These are phyloP conservation scores for Actias luna DNA, from an alignment of 2,888 invertebrate genomes.

Conservation along the genomic window DNA sequence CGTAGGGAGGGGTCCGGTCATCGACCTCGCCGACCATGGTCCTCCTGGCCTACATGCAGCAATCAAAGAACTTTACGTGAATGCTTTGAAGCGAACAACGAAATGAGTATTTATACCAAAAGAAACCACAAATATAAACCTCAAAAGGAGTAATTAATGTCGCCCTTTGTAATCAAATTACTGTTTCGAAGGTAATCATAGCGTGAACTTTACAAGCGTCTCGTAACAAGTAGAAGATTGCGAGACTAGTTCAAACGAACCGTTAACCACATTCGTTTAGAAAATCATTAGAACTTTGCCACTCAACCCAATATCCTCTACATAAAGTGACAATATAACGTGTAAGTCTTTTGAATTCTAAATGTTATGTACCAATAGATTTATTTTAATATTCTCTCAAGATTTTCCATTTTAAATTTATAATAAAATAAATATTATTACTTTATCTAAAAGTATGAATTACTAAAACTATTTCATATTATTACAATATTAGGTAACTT, in stretches of 20 bases:
- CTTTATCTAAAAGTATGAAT: neutral
- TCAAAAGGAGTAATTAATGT: slow-evolving; percentile 17
- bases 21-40: slow-evolving; percentile 66
- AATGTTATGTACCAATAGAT: neutral
- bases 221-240: slow-evolving; percentile 3
- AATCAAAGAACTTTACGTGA: slow-evolving; percentile 32
- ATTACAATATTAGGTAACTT: neutral
- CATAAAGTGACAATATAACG: neutral
- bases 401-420: too few relatives aligned
- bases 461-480: neutral
- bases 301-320: neutral
- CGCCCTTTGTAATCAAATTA: slow-evolving; percentile 1
- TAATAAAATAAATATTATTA: neutral
- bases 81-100: slow-evolving; percentile 20
- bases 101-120: neutral
- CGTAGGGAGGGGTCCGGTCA: slow-evolving; percentile 55
- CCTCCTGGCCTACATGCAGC: slow-evolving; percentile 73
- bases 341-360: neutral
- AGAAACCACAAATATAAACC: neutral
- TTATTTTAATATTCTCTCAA: too few relatives aligned
- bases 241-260: slow-evolving; percentile 36
- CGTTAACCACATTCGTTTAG: slow-evolving; percentile 65
- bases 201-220: neutral
- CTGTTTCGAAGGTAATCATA: slow-evolving; percentile 6
- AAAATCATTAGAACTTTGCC: slow-evolving; percentile 40